phyloP scores from a whole-genome alignment of 2,113 vertebrate species.

The Ancistrus triradiatus region DNA sequence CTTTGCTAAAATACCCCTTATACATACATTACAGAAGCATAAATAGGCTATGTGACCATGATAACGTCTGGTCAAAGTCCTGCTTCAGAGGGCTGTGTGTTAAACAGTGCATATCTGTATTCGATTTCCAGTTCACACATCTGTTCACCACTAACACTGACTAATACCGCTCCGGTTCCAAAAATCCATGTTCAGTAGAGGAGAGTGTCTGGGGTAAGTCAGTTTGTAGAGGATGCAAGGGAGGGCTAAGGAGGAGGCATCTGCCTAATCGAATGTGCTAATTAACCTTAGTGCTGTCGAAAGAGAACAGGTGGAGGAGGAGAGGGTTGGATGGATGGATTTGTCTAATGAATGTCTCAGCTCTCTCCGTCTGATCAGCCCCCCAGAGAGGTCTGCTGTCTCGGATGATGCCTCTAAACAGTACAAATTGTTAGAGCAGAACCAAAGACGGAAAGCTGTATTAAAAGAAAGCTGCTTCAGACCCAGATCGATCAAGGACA shows the following conservation, averaged over 20 bases:
- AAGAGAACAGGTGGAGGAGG: slow-evolving; percentile 50
- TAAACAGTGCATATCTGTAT: too few species aligned
- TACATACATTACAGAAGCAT: too few species aligned
- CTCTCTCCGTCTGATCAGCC: slow-evolving; percentile 45
- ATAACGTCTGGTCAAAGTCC: too few species aligned
- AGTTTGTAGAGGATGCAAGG: slow-evolving; percentile 14
- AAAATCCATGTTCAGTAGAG: background rate
- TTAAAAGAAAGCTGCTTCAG: slow-evolving; percentile 39
- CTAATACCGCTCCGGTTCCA: background rate
- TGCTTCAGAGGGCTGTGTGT: too few species aligned
- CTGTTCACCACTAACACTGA: too few species aligned
- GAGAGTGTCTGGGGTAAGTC: background rate
- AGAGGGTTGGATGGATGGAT: slow-evolving; percentile 34
- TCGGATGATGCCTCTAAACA: slow-evolving; percentile 57
- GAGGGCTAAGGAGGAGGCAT: slow-evolving; percentile 26
- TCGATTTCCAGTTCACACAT: too few species aligned
- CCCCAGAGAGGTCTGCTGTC: slow-evolving; percentile 53
- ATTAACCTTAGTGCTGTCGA: slow-evolving; percentile 58
- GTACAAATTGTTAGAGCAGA: slow-evolving; percentile 48
- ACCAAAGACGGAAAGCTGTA: slow-evolving; percentile 37
- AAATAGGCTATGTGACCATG: too few species aligned
- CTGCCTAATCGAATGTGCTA: slow-evolving; percentile 61
- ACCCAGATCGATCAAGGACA: slow-evolving; percentile 15
- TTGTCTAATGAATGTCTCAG: slow-evolving; percentile 62
- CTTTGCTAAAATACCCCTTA: too few species aligned